Base-by-base conservation (phyloP, 1,140 invertebrate genomes). In the Aphaenogaster rudis region DNA sequence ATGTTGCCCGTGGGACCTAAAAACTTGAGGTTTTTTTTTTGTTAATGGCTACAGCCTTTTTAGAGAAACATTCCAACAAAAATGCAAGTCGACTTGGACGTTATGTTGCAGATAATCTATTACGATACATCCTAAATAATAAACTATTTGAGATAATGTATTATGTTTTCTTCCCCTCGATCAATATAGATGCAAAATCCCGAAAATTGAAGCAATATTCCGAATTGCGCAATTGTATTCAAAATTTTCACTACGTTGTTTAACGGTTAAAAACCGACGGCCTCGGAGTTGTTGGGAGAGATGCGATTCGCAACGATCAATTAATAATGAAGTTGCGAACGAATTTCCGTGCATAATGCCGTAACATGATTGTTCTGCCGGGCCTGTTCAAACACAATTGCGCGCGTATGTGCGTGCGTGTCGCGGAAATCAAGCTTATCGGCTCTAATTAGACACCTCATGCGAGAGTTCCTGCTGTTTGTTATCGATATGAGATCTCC, bases 361-460 rank as follows among this genome's bases (percentile, higher is more conserved):
- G 39, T 74, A 74, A 63, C 80, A 74, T 61, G 69, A 48, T 74
- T 74, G 80, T 84, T 84, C 69, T 52, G 28, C 42, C 28, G 69
- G 13, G n/a, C 54, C 80, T 74, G 69, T 77, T 77, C 63, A 67
- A 86, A 90, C 78, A 72, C 42, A 84, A 76, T 84, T 67, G 72
- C 61, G 54, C 78, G 50, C 72, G 57, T 63, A 71, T 36, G 63
- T 69, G 52, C 74, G 63, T 69, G 45, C 54, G 48, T 69, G 59
- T 39, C 33, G 50, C 76, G 61, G 85, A 84, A 81, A 90, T 90
- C 89, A 80, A 82, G 89, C 78, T 79, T 76, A 87, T 89, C 85
- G 88, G 57, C 21, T 63, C 54, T 90, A 90, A 90, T 90, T 90
- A 88, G 71, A 87, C 79, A 87, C 89, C 66, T 84, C 88, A 63